Evolutionary conservation across 30 jellyfish, hydroid and myxozoan species (phyloP).

Genomic region (Aurelia coerulea): DNA sequence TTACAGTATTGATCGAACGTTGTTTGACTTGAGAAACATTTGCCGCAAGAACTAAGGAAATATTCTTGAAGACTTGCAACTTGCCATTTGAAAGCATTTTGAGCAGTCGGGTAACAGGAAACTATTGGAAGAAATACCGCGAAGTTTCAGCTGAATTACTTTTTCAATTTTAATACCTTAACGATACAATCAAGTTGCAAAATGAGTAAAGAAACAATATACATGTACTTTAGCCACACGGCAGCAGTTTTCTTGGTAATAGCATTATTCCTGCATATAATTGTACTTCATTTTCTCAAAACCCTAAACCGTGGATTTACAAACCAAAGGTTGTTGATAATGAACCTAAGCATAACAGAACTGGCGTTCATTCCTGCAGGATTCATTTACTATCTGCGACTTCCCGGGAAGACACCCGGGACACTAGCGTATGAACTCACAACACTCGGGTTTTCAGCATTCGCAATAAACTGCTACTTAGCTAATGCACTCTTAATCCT

Average conservation of each 20-base stretch:
- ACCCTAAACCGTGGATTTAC: slow-evolving; percentile 24
- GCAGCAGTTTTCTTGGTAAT: slow-evolving; percentile 17
- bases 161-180: neutral
- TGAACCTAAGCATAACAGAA: slow-evolving; percentile 41
- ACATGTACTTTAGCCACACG: neutral
- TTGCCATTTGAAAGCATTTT: too few relatives aligned
- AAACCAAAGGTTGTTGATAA: slow-evolving; percentile 27
- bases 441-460: slow-evolving; percentile 15
- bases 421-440: slow-evolving; percentile 22
- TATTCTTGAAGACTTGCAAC: too few relatives aligned
- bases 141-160: too few relatives aligned
- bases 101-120: too few relatives aligned
- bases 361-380: slow-evolving; percentile 33
- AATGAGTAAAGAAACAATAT: slow-evolving; percentile 14
- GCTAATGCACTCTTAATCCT: slow-evolving; percentile 39
- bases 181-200: neutral
- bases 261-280: slow-evolving; percentile 22
- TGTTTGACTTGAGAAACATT: too few relatives aligned
- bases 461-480: slow-evolving; percentile 38
- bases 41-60: too few relatives aligned
- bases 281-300: slow-evolving; percentile 5
- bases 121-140: too few relatives aligned
- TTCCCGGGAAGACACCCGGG: slow-evolving; percentile 31
- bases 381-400: slow-evolving; percentile 15
- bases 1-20: too few relatives aligned